phyloP scores from a whole-genome alignment of 2,888 invertebrate species.

The Branchipolynoe longqiensis region DNA sequence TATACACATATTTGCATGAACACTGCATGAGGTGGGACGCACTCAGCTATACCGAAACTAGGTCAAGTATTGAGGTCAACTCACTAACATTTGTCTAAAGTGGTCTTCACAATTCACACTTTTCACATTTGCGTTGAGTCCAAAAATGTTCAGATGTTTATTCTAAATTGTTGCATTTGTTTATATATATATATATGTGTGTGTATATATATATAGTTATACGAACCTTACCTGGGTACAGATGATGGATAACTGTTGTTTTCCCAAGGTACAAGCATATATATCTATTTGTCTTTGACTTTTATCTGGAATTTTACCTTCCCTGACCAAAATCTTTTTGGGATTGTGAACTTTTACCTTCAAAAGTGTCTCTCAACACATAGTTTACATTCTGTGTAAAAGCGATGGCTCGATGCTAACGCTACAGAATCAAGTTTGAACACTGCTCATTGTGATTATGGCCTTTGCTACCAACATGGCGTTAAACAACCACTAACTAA shows the following conservation, averaged over 20 bases:
- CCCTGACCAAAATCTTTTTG: not conserved
- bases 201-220: too few relatives aligned
- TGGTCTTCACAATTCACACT: not conserved
- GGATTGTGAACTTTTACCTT: not conserved
- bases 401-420: too few relatives aligned
- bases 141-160: not conserved
- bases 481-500: too few relatives aligned
- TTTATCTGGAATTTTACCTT: not conserved
- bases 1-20: slow-evolving; percentile 41
- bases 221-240: too few relatives aligned
- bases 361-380: not conserved
- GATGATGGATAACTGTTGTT: too few relatives aligned
- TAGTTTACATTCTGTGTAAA: too few relatives aligned
- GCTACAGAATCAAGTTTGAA: too few relatives aligned
- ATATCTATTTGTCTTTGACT: not conserved
- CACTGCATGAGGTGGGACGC: slow-evolving; percentile 13
- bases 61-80: not conserved
- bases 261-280: too few relatives aligned
- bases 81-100: not conserved
- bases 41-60: not conserved
- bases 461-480: too few relatives aligned
- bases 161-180: not conserved
- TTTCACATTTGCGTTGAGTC: not conserved
- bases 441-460: too few relatives aligned
- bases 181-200: not conserved